Conservation (phyloP, 2,888 invertebrate species). For the Apodemia duryi region DNA sequence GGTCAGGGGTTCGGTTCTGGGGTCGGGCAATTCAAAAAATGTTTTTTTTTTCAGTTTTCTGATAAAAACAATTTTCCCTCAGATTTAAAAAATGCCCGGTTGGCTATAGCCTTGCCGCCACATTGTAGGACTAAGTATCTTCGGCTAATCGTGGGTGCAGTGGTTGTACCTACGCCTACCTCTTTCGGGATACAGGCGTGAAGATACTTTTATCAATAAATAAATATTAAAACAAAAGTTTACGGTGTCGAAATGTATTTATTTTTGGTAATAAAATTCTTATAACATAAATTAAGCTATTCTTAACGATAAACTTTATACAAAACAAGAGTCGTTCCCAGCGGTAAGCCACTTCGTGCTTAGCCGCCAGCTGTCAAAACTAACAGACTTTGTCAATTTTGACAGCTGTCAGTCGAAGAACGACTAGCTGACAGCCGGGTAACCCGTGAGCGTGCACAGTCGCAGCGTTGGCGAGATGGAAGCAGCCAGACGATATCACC, state of each 20-base stretch:
- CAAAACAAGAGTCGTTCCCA: constrained; percentile 66
- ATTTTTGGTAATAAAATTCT: constrained; percentile 70
- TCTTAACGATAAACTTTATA: constrained; percentile 72
- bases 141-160: too few relatives aligned
- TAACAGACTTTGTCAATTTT: constrained; percentile 36
- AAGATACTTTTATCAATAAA: too few relatives aligned
- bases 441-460: constrained; percentile 75
- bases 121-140: too few relatives aligned
- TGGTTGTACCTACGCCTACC: too few relatives aligned
- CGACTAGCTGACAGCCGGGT: constrained; percentile 66
- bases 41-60: too few relatives aligned
- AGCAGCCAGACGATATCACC: constrained; percentile 58
- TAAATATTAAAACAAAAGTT: constrained; percentile 31
- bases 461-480: constrained; percentile 68
- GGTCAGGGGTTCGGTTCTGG: background rate
- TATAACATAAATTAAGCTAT: constrained; percentile 65
- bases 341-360: constrained; percentile 66
- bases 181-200: too few relatives aligned
- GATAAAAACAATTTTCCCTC: too few relatives aligned
- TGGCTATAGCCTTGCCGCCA: background rate
- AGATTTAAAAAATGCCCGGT: too few relatives aligned
- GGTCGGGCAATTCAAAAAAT: too few relatives aligned
- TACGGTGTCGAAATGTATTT: constrained; percentile 80
- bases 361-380: constrained; percentile 27
- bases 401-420: constrained; percentile 32